Evolutionary conservation across 1,140 invertebrate genomes (phyloP), one percentile per base, ranked within the genome.

Genomic region (Nephila pilipes): DNA sequence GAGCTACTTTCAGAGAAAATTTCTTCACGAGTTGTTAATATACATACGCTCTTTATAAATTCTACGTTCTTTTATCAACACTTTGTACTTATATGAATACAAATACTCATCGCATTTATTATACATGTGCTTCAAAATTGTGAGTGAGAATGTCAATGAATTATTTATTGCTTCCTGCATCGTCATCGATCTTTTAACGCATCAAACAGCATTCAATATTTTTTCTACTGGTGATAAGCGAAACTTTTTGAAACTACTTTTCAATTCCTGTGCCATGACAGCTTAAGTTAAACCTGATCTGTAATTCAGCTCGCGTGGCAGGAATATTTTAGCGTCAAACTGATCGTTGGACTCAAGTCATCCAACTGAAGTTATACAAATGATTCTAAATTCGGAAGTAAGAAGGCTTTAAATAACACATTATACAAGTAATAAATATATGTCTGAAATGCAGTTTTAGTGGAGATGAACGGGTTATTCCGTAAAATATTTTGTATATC

Each of bases 221-320:
- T 75, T 75, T 75, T 36, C 16, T 36, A 14, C 12, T 3, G 22
- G 38, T 55, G 38, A 55, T 83, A 83, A 55, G 80, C 46, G 25
- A 83, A 83, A 83, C 20, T 55, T 54, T n/a, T 83, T 38, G 12
- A 83, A 83, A 83, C 38, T 83, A 46, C 54, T 55, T 83, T 83
- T 55, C 80, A 83, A 83, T 46, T 83, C 54, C 54, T 3, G 8
- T n/a, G 80, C 80, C 38, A 46, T n/a, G 80, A 16, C 20, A 83
- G 80, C 80, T 83, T 83, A 83, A 83, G 80, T 22, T 83, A 83
- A 54, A 54, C 80, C 80, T 83, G 22, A 83, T 83, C 80, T 55
- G 38, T 83, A 25, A 83, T 83, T 83, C 80, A 83, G 54, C 20
- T 54, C 38, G 46, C 20, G 22, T 54, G 54, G 80, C 25, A 54